A percentile compares a stretch with the other conserved stretches of the same genome.
Conservation (phyloP, 2,113 vertebrate species). For the Thunnus thynnus region DNA sequence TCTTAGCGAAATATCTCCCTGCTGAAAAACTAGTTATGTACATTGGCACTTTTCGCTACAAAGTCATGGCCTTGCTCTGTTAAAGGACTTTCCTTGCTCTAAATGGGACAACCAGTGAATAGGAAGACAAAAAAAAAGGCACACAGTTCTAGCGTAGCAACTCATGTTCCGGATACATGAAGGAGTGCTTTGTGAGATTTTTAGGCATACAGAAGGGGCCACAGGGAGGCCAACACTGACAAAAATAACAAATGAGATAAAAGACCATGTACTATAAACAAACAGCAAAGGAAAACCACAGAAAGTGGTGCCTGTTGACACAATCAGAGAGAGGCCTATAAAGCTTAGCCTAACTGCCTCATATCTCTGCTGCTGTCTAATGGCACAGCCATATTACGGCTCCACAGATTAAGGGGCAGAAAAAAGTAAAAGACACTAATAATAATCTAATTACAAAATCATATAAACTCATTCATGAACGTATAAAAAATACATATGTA, state of each 20-base stretch:
- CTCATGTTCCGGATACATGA: constrained; percentile 31
- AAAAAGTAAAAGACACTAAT: constrained; percentile 71
- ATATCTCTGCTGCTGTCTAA: constrained; percentile 66
- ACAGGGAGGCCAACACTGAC: constrained; percentile 43
- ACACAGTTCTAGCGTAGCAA: not conserved
- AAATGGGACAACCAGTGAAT: constrained; percentile 22
- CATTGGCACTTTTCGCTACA: constrained; percentile 60
- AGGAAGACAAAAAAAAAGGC: constrained; percentile 17
- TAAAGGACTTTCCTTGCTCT: constrained; percentile 38
- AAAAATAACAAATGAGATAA: constrained; percentile 68
- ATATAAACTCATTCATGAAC: constrained; percentile 71
- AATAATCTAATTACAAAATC: constrained; percentile 71
- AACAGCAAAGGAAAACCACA: constrained; percentile 58
- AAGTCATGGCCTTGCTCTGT: constrained; percentile 47
- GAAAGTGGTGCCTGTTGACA: constrained; percentile 65
- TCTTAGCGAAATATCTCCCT: constrained; percentile 60
- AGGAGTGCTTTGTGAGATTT: constrained; percentile 49
- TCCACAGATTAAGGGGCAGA: constrained; percentile 69
- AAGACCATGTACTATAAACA: constrained; percentile 59
- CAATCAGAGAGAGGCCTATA: constrained; percentile 64
- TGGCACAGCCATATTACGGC: constrained; percentile 74
- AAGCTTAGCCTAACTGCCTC: constrained; percentile 61
- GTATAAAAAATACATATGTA: constrained; percentile 81
- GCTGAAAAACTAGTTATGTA: constrained; percentile 66
- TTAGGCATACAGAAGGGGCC: constrained; percentile 27